phyloP scores from a whole-genome alignment of 2,888 invertebrate genomes.

The Stenurella melanura region DNA sequence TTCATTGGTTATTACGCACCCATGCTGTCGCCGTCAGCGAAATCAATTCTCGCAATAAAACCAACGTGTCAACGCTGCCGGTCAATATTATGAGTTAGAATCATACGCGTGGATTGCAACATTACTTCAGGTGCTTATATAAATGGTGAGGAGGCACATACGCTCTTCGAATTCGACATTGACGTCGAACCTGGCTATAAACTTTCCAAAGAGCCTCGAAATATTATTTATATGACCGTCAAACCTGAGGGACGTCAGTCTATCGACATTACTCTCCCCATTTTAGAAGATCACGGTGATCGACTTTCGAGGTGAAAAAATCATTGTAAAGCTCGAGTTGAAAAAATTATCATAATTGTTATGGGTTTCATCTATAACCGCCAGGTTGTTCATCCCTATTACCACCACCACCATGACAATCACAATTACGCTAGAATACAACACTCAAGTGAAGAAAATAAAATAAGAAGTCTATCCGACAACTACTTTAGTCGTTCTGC shows the following conservation, averaged over 20 bases:
- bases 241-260: conserved; percentile 25
- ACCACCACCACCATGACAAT: too few species aligned
- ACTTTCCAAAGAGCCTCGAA: conserved; percentile 34
- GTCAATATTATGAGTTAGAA: conserved; percentile 40
- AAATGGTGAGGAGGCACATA: conserved; percentile 33
- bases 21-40: too few species aligned
- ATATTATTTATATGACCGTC: conserved; percentile 39
- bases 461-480: too few species aligned
- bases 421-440: background rate
- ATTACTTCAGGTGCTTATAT: conserved; percentile 34
- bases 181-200: conserved; percentile 48
- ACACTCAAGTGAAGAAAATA: background rate
- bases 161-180: conserved; percentile 38
- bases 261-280: conserved; percentile 1
- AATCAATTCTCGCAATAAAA: too few species aligned
- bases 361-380: background rate
- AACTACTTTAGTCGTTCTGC: background rate
- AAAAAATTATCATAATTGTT: too few species aligned
- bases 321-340: too few species aligned
- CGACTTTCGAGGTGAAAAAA: too few species aligned
- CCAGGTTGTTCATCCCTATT: too few species aligned
- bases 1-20: too few species aligned
- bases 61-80: conserved; percentile 7
- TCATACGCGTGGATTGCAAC: conserved; percentile 37
- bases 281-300: too few species aligned